phyloP scores from a whole-genome alignment of 2,888 invertebrate species.

The Agrotis puta region DNA sequence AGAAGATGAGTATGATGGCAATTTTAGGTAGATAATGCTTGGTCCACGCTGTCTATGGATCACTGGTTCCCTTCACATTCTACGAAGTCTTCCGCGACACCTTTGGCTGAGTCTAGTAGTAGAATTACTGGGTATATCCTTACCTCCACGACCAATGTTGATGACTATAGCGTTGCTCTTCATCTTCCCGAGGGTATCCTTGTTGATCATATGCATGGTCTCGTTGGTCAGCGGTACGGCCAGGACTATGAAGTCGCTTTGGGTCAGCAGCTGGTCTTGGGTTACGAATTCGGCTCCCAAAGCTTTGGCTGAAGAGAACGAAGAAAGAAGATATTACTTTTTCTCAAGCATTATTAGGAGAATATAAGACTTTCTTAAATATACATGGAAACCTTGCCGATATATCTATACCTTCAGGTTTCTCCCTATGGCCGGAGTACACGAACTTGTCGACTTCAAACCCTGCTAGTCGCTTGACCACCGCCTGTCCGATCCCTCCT shows the following conservation, averaged over 20 bases:
- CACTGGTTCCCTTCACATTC: background rate
- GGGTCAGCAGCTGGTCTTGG: conserved; percentile 93
- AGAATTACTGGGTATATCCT: conserved; percentile 3
- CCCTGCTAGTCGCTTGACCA: conserved; percentile 93
- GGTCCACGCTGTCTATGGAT: too few species aligned
- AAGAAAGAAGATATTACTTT: background rate
- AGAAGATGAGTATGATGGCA: too few species aligned
- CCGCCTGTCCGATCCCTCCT: conserved; percentile 95
- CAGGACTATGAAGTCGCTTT: conserved; percentile 96
- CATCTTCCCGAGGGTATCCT: conserved; percentile 95
- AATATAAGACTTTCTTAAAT: too few species aligned
- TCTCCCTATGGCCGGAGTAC: conserved; percentile 94
- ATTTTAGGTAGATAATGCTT: too few species aligned
- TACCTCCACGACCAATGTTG: conserved; percentile 96
- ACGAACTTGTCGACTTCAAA: conserved; percentile 94
- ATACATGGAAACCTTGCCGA: background rate
- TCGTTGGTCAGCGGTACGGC: conserved; percentile 95
- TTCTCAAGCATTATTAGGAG: background rate
- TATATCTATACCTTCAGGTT: conserved; percentile 91
- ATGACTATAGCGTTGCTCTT: conserved; percentile 96
- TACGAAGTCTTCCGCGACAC: background rate
- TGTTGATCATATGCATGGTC: conserved; percentile 95
- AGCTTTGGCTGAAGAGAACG: conserved; percentile 74
- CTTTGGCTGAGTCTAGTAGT: background rate
- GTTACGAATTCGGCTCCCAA: conserved; percentile 92